Conservation (phyloP, 2,888 invertebrate species). For the Brachynemurus nebulosus region DNA sequence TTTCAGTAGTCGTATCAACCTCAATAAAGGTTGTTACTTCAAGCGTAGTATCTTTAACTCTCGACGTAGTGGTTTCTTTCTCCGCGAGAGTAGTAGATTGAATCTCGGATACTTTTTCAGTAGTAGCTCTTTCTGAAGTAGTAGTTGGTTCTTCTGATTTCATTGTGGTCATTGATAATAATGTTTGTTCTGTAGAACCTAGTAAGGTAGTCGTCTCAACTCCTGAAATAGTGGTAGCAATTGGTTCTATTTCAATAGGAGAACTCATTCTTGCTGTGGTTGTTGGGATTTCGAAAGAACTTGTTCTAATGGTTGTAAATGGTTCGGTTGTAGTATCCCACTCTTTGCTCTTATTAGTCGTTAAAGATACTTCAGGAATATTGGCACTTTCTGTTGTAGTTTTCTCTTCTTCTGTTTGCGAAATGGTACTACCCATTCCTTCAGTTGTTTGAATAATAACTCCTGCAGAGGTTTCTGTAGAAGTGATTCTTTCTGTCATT, state of each 20-base stretch:
- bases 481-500: too few relatives aligned
- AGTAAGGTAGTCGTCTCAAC: not conserved
- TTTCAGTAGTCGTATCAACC: not conserved
- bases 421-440: too few relatives aligned
- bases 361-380: constrained; percentile 13
- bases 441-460: too few relatives aligned
- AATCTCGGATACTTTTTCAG: not conserved
- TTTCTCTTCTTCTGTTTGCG: too few relatives aligned
- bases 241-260: not conserved
- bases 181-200: not conserved
- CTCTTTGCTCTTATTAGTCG: too few relatives aligned
- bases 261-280: too few relatives aligned
- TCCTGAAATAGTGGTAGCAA: not conserved
- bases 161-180: not conserved
- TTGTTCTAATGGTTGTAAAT: constrained; percentile 5
- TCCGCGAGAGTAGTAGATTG: not conserved
- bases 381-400: constrained; percentile 8
- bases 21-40: not conserved
- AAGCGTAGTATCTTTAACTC: too few relatives aligned
- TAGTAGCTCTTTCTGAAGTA: not conserved
- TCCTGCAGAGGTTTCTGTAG: too few relatives aligned
- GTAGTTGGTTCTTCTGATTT: not conserved
- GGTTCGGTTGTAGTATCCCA: constrained; percentile 7
- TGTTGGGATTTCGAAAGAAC: not conserved
- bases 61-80: too few relatives aligned